Evolutionary conservation across 1,140 invertebrate species (phyloP).

Genomic region (Drosophila subpulchrella): DNA sequence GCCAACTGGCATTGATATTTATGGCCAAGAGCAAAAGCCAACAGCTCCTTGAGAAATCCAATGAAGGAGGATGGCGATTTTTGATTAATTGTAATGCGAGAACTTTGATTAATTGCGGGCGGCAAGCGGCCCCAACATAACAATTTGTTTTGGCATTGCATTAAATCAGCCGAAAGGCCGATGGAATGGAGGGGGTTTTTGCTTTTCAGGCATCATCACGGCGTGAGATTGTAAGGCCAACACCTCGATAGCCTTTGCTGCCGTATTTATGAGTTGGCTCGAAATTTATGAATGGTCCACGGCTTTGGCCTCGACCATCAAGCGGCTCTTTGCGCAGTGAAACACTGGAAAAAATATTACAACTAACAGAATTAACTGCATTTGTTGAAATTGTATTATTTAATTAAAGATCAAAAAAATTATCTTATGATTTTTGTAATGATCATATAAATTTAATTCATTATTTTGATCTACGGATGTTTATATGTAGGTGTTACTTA

Average conservation of each 20-base stretch:
- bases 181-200: neutral
- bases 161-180: constrained; percentile 57
- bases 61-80: constrained; percentile 35
- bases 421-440: too few relatives aligned
- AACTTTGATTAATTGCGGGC: constrained; percentile 79
- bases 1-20: constrained; percentile 53
- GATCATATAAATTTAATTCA: too few relatives aligned
- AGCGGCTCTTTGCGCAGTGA: neutral
- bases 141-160: constrained; percentile 81
- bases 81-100: constrained; percentile 81
- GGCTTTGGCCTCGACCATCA: constrained; percentile 39
- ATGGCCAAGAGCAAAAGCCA: constrained; percentile 36
- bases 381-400: too few relatives aligned
- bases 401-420: too few relatives aligned
- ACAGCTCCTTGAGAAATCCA: neutral
- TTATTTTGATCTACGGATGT: too few relatives aligned
- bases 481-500: too few relatives aligned
- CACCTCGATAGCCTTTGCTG: constrained; percentile 45
- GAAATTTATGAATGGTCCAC: constrained; percentile 72
- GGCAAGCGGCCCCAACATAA: constrained; percentile 65
- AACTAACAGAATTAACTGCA: neutral
- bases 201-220: constrained; percentile 3
- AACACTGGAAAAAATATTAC: neutral
- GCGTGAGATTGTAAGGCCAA: constrained; percentile 74
- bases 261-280: constrained; percentile 60